These are phyloP conservation scores for Hydrolagus affinis DNA, from an alignment of 2,113 vertebrate genomes.

Conservation along the genomic window DNA sequence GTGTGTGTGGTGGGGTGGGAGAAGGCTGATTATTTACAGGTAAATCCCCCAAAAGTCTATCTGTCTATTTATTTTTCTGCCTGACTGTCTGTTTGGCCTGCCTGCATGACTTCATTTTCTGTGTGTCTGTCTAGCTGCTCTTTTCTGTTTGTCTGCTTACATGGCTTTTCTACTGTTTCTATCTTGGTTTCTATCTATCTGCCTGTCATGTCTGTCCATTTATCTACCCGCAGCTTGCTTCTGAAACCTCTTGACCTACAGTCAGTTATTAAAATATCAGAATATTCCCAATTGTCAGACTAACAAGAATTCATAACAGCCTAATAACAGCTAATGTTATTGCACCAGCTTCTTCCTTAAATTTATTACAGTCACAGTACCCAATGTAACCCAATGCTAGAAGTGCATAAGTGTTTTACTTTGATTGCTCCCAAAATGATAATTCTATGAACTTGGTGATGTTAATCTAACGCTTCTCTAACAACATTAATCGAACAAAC, in stretches of 20 bases:
- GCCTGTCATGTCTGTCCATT: neutral
- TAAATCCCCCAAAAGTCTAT: neutral
- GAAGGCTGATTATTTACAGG: neutral
- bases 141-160: neutral
- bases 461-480: slow-evolving; percentile 25
- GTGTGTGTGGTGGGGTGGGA: too few species aligned
- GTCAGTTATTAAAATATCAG: neutral
- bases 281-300: neutral
- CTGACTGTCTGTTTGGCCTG: neutral
- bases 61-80: neutral
- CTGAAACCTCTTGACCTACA: neutral
- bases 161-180: neutral
- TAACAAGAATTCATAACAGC: neutral
- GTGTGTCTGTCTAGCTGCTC: neutral
- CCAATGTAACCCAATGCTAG: slow-evolving; percentile 21
- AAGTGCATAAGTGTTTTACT: slow-evolving; percentile 10
- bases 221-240: too few species aligned
- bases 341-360: slow-evolving; percentile 11
- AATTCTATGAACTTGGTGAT: slow-evolving; percentile 19
- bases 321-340: slow-evolving; percentile 2
- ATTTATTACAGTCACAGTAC: slow-evolving; percentile 11
- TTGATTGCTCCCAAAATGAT: slow-evolving; percentile 28
- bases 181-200: neutral
- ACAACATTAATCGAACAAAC: neutral
- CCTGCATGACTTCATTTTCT: neutral